Base-by-base conservation (phyloP, 2,113 vertebrate species). In the Eulemur rufifrons region DNA sequence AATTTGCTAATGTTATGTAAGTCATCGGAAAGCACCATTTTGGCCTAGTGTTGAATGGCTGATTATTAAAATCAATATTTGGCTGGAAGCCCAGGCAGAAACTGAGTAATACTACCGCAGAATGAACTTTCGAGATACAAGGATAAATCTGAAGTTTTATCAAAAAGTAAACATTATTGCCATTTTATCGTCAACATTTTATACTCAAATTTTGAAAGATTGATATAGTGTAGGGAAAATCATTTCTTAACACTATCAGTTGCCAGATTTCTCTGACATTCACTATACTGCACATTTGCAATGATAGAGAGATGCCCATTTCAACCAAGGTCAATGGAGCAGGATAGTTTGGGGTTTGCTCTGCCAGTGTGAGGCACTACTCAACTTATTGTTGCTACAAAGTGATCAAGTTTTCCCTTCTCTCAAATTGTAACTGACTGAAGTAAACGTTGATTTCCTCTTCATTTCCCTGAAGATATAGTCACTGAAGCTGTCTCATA, bases 141-240 rank as follows among this genome's bases (percentile, higher is more conserved):
- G 71, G 61, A 15, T 94, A 66, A 77, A 81, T 78, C 7, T 83
- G 68, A 85, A 68, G 6, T 92, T 66, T 90, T 90, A 87, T 87
- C 88, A 86, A 95, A 89, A 95, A 37, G 76, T 59, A 85, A 84
- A 85, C 91, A 82, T 85, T 85, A 85, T 50, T 77, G 10, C 73
- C 73, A 81, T 39, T 73, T 95, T 94, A 89, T 83, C 77, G 89
- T 73, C 34, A 77, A 73, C 37, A 64, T 68, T 95, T 89, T 91
- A 74, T 37, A 63, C 13, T 86, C 39, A 50, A 54, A 93, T 76
- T 87, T 95, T 94, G 68, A 52, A n/a, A 80, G 81, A 54, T 15
- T 39, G 32, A 66, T 66, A 93, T 8, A 56, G 68, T 14, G 3
- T 37, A 54, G 50, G 5, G 39, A 45, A 76, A 86, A 42, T 39